Percentiles rank a stretch among this genome's conserved stretches.
These are phyloP conservation scores for Arnoldichthys spilopterus DNA, from an alignment of 2,797 vertebrate genomes.

Conservation along the genomic window DNA sequence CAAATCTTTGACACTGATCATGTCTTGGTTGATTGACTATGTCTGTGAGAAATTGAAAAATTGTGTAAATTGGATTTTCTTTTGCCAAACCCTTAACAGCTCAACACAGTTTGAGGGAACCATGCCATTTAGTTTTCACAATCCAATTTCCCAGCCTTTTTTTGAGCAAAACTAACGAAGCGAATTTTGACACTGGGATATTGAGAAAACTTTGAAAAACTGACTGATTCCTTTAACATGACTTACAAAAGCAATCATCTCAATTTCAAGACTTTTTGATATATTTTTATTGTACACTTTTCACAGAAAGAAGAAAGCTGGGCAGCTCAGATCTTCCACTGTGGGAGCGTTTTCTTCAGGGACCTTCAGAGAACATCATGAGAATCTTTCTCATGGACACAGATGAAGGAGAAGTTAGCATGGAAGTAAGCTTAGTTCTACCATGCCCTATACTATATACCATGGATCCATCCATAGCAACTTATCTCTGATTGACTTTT, in stretches of 20 bases:
- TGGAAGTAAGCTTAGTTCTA: constrained; percentile 78
- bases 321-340: constrained; percentile 82
- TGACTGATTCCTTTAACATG: background rate
- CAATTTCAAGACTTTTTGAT: background rate
- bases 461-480: background rate
- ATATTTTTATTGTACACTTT: background rate
- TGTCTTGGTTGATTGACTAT: no score
- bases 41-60: no score
- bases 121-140: no score
- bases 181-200: no score
- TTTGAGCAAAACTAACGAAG: no score
- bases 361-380: constrained; percentile 87
- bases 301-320: constrained; percentile 83
- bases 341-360: constrained; percentile 89
- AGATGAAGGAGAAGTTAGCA: constrained; percentile 89
- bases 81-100: no score
- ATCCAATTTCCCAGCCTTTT: no score
- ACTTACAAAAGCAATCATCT: background rate
- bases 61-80: no score
- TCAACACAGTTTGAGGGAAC: no score
- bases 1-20: no score
- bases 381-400: constrained; percentile 92
- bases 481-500: background rate
- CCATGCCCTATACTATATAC: background rate
- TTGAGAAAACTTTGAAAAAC: background rate